Conservation (phyloP, 2,113 vertebrate species). For the Cariama cristata region DNA sequence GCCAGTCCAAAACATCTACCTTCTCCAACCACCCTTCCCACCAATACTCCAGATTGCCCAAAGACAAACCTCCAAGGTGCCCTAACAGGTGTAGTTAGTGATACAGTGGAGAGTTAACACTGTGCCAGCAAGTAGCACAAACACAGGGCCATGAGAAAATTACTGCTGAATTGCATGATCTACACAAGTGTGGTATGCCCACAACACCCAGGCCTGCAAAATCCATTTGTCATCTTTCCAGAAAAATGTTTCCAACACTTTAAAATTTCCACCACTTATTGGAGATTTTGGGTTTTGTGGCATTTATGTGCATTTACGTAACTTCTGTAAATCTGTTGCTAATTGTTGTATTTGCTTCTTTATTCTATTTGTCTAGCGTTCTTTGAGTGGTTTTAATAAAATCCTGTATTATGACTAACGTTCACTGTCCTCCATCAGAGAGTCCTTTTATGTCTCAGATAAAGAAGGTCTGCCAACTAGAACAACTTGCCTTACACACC, state of each 20-base stretch:
- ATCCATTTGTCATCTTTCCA: conserved; percentile 16
- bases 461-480: conserved; percentile 6
- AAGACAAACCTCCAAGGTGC: not conserved
- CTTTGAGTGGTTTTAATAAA: conserved; percentile 69
- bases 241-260: conserved; percentile 53
- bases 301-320: conserved; percentile 53
- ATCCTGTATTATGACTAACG: conserved; percentile 52
- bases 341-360: conserved; percentile 54
- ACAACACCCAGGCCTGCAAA: not conserved
- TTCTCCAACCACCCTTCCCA: not conserved
- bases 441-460: conserved; percentile 41
- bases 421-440: not conserved
- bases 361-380: conserved; percentile 47
- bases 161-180: not conserved
- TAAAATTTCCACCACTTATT: conserved; percentile 26
- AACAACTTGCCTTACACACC: not conserved
- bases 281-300: not conserved
- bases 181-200: not conserved
- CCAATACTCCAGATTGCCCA: not conserved
- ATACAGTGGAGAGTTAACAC: not conserved
- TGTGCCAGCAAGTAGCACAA: not conserved
- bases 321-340: conserved; percentile 65
- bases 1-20: not conserved
- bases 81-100: not conserved
- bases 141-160: not conserved